Evolutionary conservation across 2,888 invertebrate genomes (phyloP), one percentile per base, ranked within the genome.

Genomic region (Lydus trimaculatus): DNA sequence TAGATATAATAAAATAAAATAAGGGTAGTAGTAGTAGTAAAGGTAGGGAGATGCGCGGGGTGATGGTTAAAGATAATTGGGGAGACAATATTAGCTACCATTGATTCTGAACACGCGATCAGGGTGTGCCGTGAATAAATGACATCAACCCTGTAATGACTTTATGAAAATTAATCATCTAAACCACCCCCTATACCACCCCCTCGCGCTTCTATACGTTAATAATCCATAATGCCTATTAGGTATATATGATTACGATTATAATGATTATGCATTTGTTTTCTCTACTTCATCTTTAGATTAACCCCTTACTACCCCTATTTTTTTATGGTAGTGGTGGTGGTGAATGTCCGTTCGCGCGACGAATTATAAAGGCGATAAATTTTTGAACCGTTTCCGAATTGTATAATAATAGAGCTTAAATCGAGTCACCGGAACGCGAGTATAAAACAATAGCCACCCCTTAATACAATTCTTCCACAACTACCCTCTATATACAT

Each of bases 361-460:
- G 63, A 65, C 63, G 65, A 69, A 48, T 48, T 48, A 77, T 78
- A 76, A 76, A 80, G 78, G 79, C 81, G 76, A 81, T 81, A 82
- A 81, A 81, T 82, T 81, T 80, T 78, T 78, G 75, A 77, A 75
- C 78, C 78, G 79, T 82, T 82, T 82, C 81, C 82, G 81, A 82
- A 81, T 79, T 76, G 78, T 76, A 78, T 78, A 79, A 48, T 48
- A 48, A 80, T 78, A 74, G 78, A 74, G 77, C 74, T 73, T 75
- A 79, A 79, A 80, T 79, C 80, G 79, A 81, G 80, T 79, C 78
- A 79, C 79, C 81, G 80, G 79, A 79, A 79, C 80, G 78, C 67
- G 72, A 66, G 75, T 9, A 48, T 48, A 48, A 48, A 48, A 48
- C 48, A 48, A 48, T 48, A 71, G 62, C 70, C 73, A 71, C 75